Percentiles rank a stretch among this genome's conserved stretches.
phyloP scores from a whole-genome alignment of 2,888 invertebrate genomes.

The Stenchaetothrips biformis region DNA sequence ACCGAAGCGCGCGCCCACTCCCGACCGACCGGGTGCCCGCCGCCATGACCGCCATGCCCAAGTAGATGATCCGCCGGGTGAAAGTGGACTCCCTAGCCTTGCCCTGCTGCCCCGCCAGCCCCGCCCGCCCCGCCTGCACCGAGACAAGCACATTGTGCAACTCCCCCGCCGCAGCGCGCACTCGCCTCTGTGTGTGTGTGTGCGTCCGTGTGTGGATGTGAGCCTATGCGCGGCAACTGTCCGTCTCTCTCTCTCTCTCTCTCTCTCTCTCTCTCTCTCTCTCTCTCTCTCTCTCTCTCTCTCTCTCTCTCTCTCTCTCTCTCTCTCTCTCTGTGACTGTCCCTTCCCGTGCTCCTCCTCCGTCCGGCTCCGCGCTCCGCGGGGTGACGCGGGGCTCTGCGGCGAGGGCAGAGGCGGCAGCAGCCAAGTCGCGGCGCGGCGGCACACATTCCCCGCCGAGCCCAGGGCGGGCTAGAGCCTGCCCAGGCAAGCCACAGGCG shows the following conservation, averaged over 20 bases:
- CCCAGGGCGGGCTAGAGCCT: not conserved
- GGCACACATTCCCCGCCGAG: not conserved
- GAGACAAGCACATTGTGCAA: conserved; percentile 17
- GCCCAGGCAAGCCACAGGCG: not conserved
- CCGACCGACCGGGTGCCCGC: too few relatives aligned
- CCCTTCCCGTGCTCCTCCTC: conserved; percentile 34
- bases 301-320: conserved; percentile 28
- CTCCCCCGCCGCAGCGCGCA: not conserved
- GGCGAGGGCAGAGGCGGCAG: conserved; percentile 38
- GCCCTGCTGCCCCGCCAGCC: not conserved
- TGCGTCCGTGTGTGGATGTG: too few relatives aligned
- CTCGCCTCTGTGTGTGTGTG: not conserved
- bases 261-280: conserved; percentile 26
- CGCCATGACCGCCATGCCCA: too few relatives aligned
- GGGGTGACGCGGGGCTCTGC: conserved; percentile 36
- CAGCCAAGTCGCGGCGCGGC: not conserved
- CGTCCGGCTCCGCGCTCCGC: not conserved
- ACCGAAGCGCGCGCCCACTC: too few relatives aligned
- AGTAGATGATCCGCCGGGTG: too few relatives aligned
- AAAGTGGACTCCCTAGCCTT: too few relatives aligned
- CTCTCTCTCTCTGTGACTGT: conserved; percentile 29
- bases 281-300: conserved; percentile 25
- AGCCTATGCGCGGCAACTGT: not conserved
- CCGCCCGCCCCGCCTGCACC: conserved; percentile 26
- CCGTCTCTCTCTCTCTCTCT: conserved; percentile 29